Base-by-base conservation (phyloP, 2,888 invertebrate species). In the Ophion ventricosus region DNA sequence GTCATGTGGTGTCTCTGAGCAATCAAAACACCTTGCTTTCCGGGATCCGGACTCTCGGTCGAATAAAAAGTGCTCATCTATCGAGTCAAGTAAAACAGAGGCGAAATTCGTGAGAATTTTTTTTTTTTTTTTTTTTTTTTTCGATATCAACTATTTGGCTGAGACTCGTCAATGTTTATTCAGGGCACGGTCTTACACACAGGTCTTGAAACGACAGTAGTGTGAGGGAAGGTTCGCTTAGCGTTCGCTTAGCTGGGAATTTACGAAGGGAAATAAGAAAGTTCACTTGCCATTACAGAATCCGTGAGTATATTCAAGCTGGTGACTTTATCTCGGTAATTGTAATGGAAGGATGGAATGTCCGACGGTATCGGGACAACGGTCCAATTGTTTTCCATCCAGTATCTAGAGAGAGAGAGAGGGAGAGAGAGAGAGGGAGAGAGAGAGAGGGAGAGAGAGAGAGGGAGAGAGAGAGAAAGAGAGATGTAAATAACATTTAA, bases 351-450 rank as follows among this genome's bases (percentile, higher is more conserved):
- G 14, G 17, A 17, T 1, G 74, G 82, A 0, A 86, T 1, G 7
- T 80, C 0, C 0, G 59, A 10, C 0, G 84, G 84, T 10, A 64
- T 0, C 2, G 86, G 83, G 14, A 87, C 8, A 4, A 85, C 10
- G 0, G 89, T 90, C 88, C 87, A 89, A 77, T 90, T 88, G 54
- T 89, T 82, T 11, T 59, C 69, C 25, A 61, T 73, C 89, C 90
- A 90, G 40, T 90, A 90, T 3, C 91, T 91, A 35, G 11, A 56
- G 3, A 66, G 17, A 43, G n/a, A n/a, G n/a, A n/a, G n/a, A n/a
- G n/a, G n/a, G n/a, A n/a, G n/a, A n/a, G n/a, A n/a, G n/a, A n/a
- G n/a, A n/a, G n/a, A n/a, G n/a, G n/a, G n/a, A n/a, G n/a, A n/a
- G n/a, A n/a, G n/a, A n/a, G n/a, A n/a, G n/a, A n/a, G n/a, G n/a